phyloP scores from a whole-genome alignment of 1,140 invertebrate species.

The Papilio polyxenes region DNA sequence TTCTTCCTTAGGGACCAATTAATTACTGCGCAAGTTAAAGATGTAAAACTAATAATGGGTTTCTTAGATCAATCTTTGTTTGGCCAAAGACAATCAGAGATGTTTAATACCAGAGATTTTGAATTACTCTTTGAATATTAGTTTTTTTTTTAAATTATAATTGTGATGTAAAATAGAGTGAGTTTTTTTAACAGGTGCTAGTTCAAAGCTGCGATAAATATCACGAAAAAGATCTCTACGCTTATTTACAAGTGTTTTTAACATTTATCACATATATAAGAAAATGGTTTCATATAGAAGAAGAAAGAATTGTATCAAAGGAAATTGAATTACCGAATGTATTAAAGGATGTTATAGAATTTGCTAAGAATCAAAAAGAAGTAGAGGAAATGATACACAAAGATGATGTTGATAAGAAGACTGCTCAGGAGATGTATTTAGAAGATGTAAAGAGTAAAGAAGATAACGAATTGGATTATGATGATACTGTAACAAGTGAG shows the following conservation, averaged over 20 bases:
- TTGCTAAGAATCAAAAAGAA: slow-evolving; percentile 53
- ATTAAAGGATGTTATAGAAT: slow-evolving; percentile 58
- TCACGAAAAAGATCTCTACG: slow-evolving; percentile 79
- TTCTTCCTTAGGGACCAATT: no score
- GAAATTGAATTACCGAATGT: slow-evolving; percentile 48
- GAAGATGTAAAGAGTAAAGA: slow-evolving; percentile 77
- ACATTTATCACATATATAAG: slow-evolving; percentile 82
- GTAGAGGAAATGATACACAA: slow-evolving; percentile 54
- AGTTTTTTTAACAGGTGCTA: slow-evolving; percentile 77
- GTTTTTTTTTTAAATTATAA: slow-evolving; percentile 8
- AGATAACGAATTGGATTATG: slow-evolving; percentile 63
- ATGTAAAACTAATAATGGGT: no score
- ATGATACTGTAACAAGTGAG: slow-evolving; percentile 64
- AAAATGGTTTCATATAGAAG: slow-evolving; percentile 71
- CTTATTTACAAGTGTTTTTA: slow-evolving; percentile 84
- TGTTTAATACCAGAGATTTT: background rate
- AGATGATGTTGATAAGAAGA: slow-evolving; percentile 68
- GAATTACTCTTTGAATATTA: slow-evolving; percentile 15
- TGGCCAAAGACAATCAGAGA: no score
- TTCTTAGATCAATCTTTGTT: no score
- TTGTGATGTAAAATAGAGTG: background rate
- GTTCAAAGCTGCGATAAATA: slow-evolving; percentile 82
- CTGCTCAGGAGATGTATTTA: slow-evolving; percentile 80
- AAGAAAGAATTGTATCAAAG: slow-evolving; percentile 17
- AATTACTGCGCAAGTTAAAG: no score